Evolutionary conservation across 2,113 vertebrate genomes (phyloP), one percentile per base, ranked within the genome.

Genomic region (Petroica traversi): DNA sequence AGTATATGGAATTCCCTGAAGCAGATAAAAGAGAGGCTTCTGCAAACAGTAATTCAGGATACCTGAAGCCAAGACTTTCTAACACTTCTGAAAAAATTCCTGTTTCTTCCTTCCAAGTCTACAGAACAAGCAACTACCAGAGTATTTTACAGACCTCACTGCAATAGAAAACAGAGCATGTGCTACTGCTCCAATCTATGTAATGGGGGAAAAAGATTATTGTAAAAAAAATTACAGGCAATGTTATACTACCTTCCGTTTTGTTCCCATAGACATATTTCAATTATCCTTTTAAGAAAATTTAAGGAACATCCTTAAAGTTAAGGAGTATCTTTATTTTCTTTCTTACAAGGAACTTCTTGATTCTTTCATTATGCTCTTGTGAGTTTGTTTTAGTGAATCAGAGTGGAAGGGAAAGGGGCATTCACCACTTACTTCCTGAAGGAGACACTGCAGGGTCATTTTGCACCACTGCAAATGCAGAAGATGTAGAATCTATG

Each of bases 401-500:
- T 13, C 41, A 79, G 45, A 41, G 9, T 3, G 17, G 24, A 67
- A 77, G 31, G 87, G 80, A 88, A 76, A 82, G 2, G 26, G 19
- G 11, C 13, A 6, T 19, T 64, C 43, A 57, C 67, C 92, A 97
- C 96, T 97, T 96, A 98, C 98, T 95, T 9, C 92, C 91, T 82
- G 97, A 93, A 85, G 97, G 96, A 94, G 97, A 38, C 18, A 85
- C 92, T 76, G 91, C 28, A 41, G 80, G 41, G 48, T 40, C 92
- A 83, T 51, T 33, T 19, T 73, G 95, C 57, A 64, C 69, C 62
- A 46, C 73, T 62, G 73, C 3, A 49, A 89, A 34, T 49, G 33
- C 19, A 25, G 95, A 40, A 67, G 75, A 64, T 16, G 61, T 74
- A 84, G 91, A 48, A 72, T 90, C 91, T 24, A 96, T 38, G 19